Conservation (phyloP, 2,888 invertebrate genomes). For the Cybosia mesomella region DNA sequence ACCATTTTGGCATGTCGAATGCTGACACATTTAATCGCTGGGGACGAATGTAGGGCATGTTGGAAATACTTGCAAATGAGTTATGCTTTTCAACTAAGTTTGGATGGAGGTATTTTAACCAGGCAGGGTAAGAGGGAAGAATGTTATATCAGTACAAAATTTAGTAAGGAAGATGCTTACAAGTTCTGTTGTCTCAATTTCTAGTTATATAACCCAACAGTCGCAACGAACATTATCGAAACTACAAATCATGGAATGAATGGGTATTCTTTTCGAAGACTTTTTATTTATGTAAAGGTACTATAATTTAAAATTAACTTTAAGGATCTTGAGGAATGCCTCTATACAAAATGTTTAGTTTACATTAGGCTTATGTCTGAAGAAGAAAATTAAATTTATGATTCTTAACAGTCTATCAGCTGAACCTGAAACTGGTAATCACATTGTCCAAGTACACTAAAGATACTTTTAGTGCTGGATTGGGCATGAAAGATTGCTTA, state of each 20-base stretch:
- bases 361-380: too few relatives aligned
- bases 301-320: too few relatives aligned
- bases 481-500: too few relatives aligned
- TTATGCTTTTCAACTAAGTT: conserved; percentile 28
- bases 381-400: too few relatives aligned
- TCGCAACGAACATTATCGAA: neutral
- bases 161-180: neutral
- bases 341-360: too few relatives aligned
- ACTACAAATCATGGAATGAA: neutral
- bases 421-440: too few relatives aligned
- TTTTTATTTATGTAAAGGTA: too few relatives aligned
- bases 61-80: conserved; percentile 33
- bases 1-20: conserved; percentile 21
- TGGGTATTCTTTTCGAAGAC: too few relatives aligned
- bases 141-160: neutral
- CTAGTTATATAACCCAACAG: neutral
- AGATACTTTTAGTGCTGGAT: too few relatives aligned
- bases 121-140: neutral
- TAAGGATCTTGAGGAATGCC: too few relatives aligned
- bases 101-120: conserved; percentile 6
- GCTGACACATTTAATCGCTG: conserved; percentile 36
- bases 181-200: neutral
- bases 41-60: conserved; percentile 37
- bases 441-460: too few relatives aligned
- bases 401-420: too few relatives aligned